These are phyloP conservation scores for Porites cylindrica DNA, from an alignment of 92 coral and sea anemone genomes.

Conservation along the genomic window DNA sequence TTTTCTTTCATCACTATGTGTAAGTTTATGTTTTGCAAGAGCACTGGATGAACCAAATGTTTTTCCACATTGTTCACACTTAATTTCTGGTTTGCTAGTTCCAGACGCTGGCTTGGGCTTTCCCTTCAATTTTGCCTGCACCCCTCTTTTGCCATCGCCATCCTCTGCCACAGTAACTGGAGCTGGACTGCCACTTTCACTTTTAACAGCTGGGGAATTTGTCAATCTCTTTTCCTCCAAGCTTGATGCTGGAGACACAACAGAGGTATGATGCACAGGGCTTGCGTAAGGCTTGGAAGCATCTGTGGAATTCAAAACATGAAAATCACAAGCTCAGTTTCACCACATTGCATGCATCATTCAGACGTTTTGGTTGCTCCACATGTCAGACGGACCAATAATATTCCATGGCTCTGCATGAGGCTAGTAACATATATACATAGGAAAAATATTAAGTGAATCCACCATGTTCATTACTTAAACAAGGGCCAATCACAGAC, in stretches of 20 bases:
- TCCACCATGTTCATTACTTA: neutral
- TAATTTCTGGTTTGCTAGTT: slow-evolving; percentile 78
- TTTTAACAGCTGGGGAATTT: slow-evolving; percentile 74
- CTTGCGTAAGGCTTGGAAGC: slow-evolving; percentile 50
- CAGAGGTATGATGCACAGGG: slow-evolving; percentile 24
- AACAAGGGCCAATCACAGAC: neutral
- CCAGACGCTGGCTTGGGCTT: slow-evolving; percentile 76
- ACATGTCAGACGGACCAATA: neutral
- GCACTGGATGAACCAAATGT: slow-evolving; percentile 97
- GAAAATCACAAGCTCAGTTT: slow-evolving; percentile 32
- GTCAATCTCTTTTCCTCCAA: slow-evolving; percentile 70
- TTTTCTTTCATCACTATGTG: slow-evolving; percentile 98
- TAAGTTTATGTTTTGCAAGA: slow-evolving; percentile 96
- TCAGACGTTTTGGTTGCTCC: neutral
- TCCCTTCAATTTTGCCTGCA: slow-evolving; percentile 63
- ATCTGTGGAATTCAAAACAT: slow-evolving; percentile 47
- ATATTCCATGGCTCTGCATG: neutral
- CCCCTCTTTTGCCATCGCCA: slow-evolving; percentile 60
- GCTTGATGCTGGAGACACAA: slow-evolving; percentile 62
- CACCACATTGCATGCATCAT: slow-evolving; percentile 33
- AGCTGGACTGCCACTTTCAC: slow-evolving; percentile 80
- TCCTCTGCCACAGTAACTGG: slow-evolving; percentile 66
- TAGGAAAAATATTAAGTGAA: neutral
- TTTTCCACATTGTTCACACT: slow-evolving; percentile 95
- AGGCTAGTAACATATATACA: neutral